Conservation (phyloP, 2,797 vertebrate species). For the Liasis olivaceus region DNA sequence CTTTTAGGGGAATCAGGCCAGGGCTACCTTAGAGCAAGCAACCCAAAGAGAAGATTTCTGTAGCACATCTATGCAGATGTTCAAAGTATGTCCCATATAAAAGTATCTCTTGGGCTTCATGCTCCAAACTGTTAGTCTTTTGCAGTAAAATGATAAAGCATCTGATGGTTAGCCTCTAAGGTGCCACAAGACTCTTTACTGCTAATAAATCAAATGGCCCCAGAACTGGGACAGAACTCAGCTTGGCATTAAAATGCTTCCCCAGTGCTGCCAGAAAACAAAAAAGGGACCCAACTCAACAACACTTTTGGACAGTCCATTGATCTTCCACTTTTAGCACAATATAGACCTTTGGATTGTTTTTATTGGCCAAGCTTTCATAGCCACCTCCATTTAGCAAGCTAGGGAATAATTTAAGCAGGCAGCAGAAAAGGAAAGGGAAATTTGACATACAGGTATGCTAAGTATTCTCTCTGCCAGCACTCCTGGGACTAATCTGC, state of each 20-base stretch:
- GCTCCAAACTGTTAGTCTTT: background rate
- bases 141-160: background rate
- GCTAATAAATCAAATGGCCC: no score
- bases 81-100: background rate
- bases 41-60: background rate
- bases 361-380: background rate
- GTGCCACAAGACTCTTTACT: background rate
- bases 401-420: background rate
- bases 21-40: background rate
- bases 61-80: no score
- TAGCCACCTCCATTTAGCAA: background rate
- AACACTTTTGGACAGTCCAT: no score
- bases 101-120: background rate
- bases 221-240: background rate
- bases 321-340: background rate
- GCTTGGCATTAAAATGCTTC: background rate
- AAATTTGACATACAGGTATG: background rate
- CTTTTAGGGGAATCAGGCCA: background rate
- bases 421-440: background rate
- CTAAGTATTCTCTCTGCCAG: no score
- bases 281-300: background rate
- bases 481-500: background rate
- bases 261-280: background rate
- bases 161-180: background rate
- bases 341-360: background rate